Conservation (phyloP, 2,888 invertebrate genomes). For the Apotomis capreana region DNA sequence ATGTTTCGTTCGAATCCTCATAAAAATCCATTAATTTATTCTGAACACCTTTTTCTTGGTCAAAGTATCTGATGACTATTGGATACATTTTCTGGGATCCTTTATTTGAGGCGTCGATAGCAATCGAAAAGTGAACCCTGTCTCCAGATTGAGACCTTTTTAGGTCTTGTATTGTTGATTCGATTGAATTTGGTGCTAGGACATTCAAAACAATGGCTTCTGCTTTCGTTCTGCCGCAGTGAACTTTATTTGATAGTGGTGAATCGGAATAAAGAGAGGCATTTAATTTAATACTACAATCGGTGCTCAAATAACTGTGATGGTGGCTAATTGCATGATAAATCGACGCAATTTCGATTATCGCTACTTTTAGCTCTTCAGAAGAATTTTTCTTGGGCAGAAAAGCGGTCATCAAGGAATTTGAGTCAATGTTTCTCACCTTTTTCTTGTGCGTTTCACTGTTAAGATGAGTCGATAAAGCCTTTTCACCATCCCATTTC, state of each 20-base stretch:
- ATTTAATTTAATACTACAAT: conserved; percentile 27
- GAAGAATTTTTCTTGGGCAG: conserved; percentile 28
- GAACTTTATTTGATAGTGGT: conserved; percentile 25
- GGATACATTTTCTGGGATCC: no score
- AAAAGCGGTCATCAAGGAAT: conserved; percentile 27
- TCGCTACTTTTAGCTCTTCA: conserved; percentile 28
- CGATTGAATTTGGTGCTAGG: no score
- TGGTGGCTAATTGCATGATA: conserved; percentile 22
- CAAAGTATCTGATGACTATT: no score
- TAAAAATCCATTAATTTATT: no score
- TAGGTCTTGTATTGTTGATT: no score
- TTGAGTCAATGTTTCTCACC: conserved; percentile 28
- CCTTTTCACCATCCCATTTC: conserved; percentile 35
- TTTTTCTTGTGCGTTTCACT: conserved; percentile 34
- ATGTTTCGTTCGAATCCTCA: no score
- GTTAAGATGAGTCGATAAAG: conserved; percentile 32
- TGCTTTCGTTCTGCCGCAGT: conserved; percentile 20
- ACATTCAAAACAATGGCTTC: conserved; percentile 23
- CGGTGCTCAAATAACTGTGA: conserved; percentile 22
- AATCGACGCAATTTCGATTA: conserved; percentile 8
- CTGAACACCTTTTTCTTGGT: no score
- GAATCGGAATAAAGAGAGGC: conserved; percentile 14
- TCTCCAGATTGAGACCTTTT: no score
- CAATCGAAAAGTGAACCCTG: no score
- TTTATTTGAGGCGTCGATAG: no score